phyloP scores from a whole-genome alignment of 2,113 vertebrate genomes.

The Colossoma macropomum region DNA sequence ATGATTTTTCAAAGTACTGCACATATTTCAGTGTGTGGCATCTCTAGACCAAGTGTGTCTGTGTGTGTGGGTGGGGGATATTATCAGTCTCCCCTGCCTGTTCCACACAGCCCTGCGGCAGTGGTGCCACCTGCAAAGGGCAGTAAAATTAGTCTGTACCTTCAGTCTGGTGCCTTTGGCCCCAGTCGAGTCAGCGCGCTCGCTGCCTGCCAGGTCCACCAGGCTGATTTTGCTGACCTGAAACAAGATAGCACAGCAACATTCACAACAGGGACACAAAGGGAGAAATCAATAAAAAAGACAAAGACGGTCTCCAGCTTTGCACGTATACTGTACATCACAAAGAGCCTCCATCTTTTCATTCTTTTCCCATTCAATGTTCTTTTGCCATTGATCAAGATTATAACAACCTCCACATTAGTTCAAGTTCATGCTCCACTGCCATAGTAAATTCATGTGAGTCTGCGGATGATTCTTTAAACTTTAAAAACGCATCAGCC shows the following conservation, averaged over 20 bases:
- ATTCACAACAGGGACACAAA: slow-evolving; percentile 39
- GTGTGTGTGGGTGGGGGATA: neutral
- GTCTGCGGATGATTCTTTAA: neutral
- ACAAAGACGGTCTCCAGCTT: neutral
- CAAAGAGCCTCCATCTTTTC: neutral
- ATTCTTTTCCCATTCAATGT: neutral
- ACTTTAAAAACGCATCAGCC: too few relatives aligned
- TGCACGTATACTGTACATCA: neutral
- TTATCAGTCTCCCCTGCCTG: neutral
- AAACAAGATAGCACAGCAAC: slow-evolving; percentile 42
- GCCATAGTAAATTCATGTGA: neutral
- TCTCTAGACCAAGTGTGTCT: neutral
- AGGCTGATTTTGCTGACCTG: slow-evolving; percentile 99
- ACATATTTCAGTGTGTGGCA: too few relatives aligned
- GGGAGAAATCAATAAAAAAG: slow-evolving; percentile 5
- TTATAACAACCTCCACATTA: neutral
- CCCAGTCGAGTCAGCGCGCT: slow-evolving; percentile 97
- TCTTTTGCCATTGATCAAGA: neutral
- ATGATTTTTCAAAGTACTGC: too few relatives aligned
- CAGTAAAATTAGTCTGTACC: slow-evolving; percentile 73
- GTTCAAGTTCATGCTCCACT: neutral
- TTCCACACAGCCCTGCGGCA: slow-evolving; percentile 15
- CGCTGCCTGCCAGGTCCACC: slow-evolving; percentile 96
- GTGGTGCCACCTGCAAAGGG: neutral
- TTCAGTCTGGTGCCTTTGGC: slow-evolving; percentile 97